Percentiles rank a stretch among this genome's conserved stretches.
Evolutionary conservation across 2,113 vertebrate species (phyloP).

Genomic region (Epinephelus cyanopodus): DNA sequence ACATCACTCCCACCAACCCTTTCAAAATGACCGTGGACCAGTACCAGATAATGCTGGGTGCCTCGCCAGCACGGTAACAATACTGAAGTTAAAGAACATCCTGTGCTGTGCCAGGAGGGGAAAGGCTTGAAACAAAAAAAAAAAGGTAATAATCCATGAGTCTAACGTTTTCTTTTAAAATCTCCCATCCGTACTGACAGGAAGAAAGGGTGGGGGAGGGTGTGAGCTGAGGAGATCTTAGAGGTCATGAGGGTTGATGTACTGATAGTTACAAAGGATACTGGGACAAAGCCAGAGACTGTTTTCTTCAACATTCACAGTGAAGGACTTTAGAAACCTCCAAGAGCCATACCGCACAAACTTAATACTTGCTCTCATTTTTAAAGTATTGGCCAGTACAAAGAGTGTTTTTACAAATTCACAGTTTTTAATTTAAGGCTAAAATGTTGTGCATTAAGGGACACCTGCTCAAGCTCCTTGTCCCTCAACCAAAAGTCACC

Average conservation of each 20-base stretch:
- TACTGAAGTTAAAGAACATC: constrained; percentile 35
- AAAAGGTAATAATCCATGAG: constrained; percentile 35
- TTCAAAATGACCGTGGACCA: neutral
- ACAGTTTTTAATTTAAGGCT: too few relatives aligned
- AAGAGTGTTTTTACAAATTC: neutral
- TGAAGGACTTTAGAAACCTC: neutral
- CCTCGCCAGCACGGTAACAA: constrained; percentile 14
- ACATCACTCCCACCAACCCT: neutral
- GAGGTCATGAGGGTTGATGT: constrained; percentile 10
- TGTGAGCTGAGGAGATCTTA: constrained; percentile 9
- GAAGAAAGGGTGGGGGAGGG: constrained; percentile 24
- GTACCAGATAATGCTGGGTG: constrained; percentile 1
- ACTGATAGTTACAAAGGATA: neutral
- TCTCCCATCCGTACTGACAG: constrained; percentile 34
- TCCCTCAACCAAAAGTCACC: too few relatives aligned
- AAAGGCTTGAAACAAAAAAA: constrained; percentile 23
- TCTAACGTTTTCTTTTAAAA: constrained; percentile 35
- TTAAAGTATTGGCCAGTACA: neutral
- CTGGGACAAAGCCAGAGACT: constrained; percentile 9
- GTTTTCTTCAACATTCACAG: neutral
- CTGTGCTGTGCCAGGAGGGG: constrained; percentile 40
- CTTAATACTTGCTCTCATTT: neutral
- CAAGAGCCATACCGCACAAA: neutral
- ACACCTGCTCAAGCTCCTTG: too few relatives aligned
- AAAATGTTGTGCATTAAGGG: neutral